phyloP scores from a whole-genome alignment of 1,140 invertebrate genomes.

The Cephus cinctus region DNA sequence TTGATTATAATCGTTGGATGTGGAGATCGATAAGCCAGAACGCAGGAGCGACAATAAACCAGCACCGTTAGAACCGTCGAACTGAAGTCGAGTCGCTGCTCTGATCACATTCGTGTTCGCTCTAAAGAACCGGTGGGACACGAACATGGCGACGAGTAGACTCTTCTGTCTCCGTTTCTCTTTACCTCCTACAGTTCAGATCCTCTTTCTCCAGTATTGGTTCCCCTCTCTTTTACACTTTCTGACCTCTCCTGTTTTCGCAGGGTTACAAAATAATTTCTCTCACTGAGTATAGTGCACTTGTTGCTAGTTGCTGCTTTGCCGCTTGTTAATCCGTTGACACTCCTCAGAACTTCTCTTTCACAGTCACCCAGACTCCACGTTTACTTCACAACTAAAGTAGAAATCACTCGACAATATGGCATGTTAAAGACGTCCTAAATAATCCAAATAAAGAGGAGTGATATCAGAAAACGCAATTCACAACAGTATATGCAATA shows the following conservation, averaged over 20 bases:
- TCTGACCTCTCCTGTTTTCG: constrained; percentile 16
- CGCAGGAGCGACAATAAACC: not conserved
- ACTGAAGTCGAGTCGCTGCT: constrained; percentile 12
- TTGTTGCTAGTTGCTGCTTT: too few species aligned
- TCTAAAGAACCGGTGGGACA: constrained; percentile 19
- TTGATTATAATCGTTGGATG: not conserved
- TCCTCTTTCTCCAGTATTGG: not conserved
- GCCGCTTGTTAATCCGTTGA: too few species aligned
- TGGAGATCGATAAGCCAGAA: not conserved
- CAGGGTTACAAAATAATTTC: too few species aligned
- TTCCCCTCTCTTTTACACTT: constrained; percentile 5
- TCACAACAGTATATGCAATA: too few species aligned
- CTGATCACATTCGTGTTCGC: constrained; percentile 7
- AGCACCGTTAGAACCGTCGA: constrained; percentile 4
- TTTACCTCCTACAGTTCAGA: constrained; percentile 1
- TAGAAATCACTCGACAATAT: too few species aligned
- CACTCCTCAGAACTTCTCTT: too few species aligned
- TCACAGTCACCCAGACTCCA: too few species aligned
- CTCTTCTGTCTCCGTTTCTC: not conserved
- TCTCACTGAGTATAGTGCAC: too few species aligned
- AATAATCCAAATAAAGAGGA: too few species aligned
- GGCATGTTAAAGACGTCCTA: too few species aligned
- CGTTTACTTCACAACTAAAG: too few species aligned
- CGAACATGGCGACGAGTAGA: constrained; percentile 9
- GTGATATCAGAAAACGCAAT: too few species aligned